Conservation (phyloP, 1,140 invertebrate species). For the Meloidogyne hapla region DNA sequence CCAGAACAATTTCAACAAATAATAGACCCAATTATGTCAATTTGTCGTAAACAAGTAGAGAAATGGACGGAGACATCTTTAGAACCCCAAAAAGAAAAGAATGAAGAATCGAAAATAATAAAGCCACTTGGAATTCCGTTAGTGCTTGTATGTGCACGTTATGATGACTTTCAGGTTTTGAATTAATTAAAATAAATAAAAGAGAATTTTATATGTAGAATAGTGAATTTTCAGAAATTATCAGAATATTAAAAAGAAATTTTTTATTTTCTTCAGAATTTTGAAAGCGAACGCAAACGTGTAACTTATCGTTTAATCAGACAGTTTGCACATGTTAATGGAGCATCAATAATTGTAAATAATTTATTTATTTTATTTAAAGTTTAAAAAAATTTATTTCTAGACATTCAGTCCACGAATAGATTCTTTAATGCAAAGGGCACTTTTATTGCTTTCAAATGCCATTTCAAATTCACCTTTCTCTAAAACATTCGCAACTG, state of each 20-base stretch:
- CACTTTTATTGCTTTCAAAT: neutral
- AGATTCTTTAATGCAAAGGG: constrained; percentile 6
- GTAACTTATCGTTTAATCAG: constrained; percentile 33
- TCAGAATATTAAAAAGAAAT: too few relatives aligned
- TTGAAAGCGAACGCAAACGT: constrained; percentile 36
- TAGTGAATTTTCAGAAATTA: too few relatives aligned
- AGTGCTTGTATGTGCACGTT: constrained; percentile 20
- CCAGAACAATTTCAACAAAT: constrained; percentile 32
- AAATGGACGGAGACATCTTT: neutral
- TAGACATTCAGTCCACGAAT: constrained; percentile 22
- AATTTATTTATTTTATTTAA: neutral
- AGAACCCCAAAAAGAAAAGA: neutral
- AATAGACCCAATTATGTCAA: constrained; percentile 20
- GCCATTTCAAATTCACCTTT: neutral
- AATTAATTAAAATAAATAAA: too few relatives aligned
- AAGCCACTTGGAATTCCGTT: constrained; percentile 29
- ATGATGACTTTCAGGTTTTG: constrained; percentile 40
- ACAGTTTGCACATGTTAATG: constrained; percentile 38
- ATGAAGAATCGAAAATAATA: constrained; percentile 11
- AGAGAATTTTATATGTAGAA: too few relatives aligned
- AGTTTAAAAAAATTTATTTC: neutral
- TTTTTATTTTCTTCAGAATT: constrained; percentile 28
- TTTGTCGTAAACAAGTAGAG: constrained; percentile 20
- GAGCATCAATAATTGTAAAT: constrained; percentile 26
- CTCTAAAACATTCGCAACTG: neutral